These are phyloP conservation scores for Ceyx cyanopectus DNA, from an alignment of 2,113 vertebrate species.

Conservation along the genomic window DNA sequence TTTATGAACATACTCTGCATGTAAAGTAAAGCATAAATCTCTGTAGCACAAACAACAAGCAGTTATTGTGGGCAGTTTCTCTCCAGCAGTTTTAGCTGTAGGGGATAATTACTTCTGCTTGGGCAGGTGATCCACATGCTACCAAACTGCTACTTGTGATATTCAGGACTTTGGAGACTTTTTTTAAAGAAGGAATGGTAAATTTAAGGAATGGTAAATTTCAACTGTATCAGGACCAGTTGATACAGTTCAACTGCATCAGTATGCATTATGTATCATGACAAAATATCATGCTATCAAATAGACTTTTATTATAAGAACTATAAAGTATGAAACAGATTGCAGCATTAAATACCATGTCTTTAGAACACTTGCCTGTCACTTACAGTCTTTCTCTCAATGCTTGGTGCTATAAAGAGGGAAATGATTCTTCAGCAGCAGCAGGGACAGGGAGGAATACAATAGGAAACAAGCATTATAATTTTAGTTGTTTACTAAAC, in stretches of 20 bases:
- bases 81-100: background rate
- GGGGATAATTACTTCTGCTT: background rate
- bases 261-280: background rate
- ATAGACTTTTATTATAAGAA: background rate
- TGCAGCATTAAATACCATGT: background rate
- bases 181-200: background rate
- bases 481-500: background rate
- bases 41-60: background rate
- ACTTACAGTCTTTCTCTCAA: background rate
- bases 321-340: background rate
- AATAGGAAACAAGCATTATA: background rate
- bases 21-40: background rate
- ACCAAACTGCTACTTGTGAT: background rate
- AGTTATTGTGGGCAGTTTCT: background rate
- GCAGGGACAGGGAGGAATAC: background rate
- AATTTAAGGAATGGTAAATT: background rate
- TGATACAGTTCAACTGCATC: background rate
- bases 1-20: background rate
- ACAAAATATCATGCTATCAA: background rate
- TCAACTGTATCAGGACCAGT: background rate
- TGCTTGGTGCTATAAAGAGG: background rate
- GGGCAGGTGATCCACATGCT: background rate
- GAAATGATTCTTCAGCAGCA: background rate
- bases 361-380: background rate
- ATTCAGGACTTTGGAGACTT: background rate